Conservation (phyloP, 2,888 invertebrate genomes). For the Parasteatoda lunata region DNA sequence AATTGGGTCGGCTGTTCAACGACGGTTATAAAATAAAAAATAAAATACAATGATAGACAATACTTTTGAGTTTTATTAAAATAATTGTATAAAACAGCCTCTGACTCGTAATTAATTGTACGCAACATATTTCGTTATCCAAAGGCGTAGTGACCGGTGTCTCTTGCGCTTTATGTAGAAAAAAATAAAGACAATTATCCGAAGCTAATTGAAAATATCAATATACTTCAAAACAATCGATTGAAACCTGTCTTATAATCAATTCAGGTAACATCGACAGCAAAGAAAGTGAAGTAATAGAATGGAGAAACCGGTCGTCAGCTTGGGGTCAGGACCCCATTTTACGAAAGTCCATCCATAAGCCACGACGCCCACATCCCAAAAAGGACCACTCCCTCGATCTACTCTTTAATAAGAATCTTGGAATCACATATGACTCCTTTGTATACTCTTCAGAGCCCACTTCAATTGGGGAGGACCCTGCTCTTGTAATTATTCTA, state of each 20-base stretch:
- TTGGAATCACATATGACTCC: constrained; percentile 15
- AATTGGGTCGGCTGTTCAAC: too few relatives aligned
- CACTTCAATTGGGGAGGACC: constrained; percentile 52
- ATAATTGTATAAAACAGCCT: too few relatives aligned
- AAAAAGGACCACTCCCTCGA: constrained; percentile 49
- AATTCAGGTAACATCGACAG: neutral
- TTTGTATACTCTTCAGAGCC: constrained; percentile 36
- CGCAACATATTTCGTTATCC: too few relatives aligned
- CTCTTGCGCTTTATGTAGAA: too few relatives aligned
- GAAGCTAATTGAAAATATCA: too few relatives aligned
- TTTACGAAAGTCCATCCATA: constrained; percentile 56
- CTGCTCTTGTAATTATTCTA: neutral
- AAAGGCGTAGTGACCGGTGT: too few relatives aligned
- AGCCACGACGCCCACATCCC: constrained; percentile 60
- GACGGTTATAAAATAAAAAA: too few relatives aligned
- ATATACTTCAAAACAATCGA: too few relatives aligned
- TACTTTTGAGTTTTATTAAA: too few relatives aligned
- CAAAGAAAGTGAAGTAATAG: neutral
- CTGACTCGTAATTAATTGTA: too few relatives aligned
- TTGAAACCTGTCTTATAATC: neutral
- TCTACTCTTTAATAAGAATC: constrained; percentile 35
- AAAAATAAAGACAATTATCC: too few relatives aligned
- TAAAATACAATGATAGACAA: too few relatives aligned
- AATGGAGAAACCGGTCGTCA: constrained; percentile 42
- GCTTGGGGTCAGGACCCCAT: constrained; percentile 62